Evolutionary conservation across 2,888 invertebrate genomes (phyloP), one percentile per base, ranked within the genome.

Genomic region (Sphecodes monilicornis): DNA sequence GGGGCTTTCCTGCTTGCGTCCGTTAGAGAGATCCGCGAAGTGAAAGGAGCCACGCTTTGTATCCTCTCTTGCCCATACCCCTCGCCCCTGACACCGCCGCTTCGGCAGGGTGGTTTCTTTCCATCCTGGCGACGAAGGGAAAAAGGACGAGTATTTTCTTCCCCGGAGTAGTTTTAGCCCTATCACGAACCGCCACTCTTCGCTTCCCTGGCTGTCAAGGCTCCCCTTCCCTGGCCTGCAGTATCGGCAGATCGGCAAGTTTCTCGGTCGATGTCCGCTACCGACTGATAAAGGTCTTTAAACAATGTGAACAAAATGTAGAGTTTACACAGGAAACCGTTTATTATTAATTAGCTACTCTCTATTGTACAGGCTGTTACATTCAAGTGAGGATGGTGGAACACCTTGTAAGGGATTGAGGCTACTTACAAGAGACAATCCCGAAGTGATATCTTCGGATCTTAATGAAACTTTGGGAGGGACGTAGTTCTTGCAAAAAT

Each of bases 131-230:
- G 50, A 22, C 66, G 43, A 36, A 36, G 39, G 50, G 70, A 74
- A 66, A 76, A 81, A 71, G 80, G 36, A 86, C 75, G 78, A 86
- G 84, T 76, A 86, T 89, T 89, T 87, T 82, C 89, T 87, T 73
- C 79, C 76, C 77, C 78, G 76, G 82, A 84, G 90, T 91, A 91
- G 90, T 88, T 90, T 91, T 87, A 86, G 88, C 74, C 90, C 91
- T 91, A 91, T 91, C 91, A 89, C 86, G 71, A 82, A 84, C 84
- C 86, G 88, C 86, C 91, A 91, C 90, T 91, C 90, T 86, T 82
- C 86, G 72, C 72, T 72, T 60, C 85, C 46, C 50, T 46, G 69
- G 54, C 76, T 84, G 80, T 81, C 75, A 84, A 39, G 36, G 46
- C 50, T 54, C 70, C 73, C 57, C 79, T 80, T 74, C 16, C 43